Base-by-base conservation (phyloP, 2,888 invertebrate genomes). In the Boloria selene region DNA sequence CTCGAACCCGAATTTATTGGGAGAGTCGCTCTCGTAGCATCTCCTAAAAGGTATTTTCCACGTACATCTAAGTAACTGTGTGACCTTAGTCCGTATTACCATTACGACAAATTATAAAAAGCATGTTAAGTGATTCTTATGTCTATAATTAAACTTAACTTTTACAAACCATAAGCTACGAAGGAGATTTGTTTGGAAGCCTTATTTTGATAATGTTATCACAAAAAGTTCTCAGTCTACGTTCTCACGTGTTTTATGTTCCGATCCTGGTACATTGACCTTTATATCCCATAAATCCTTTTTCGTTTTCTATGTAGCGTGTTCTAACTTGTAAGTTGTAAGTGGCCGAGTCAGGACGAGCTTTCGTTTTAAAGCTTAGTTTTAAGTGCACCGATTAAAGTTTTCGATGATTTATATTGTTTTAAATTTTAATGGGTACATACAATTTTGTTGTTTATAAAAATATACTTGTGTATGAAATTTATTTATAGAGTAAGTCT, bases 221-320 rank as follows among this genome's bases (percentile, higher is more conserved):
- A 64, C 26, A 67, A 67, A 66, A 65, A 68, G 50, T 63, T 18
- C 44, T 51, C 62, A 42, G 56, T 22, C 63, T 61, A 69, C 61
- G 68, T 65, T 70, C 70, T 70, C 70, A 68, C 65, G 68, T 65
- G 68, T 64, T 62, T 60, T 61, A 56, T 65, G 63, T 69, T 72
- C 67, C 64, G 66, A 69, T 65, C 67, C 61, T 61, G 44, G 74
- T 68, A 47, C 74, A 18, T 70, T 72, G 73, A 68, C 73, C 75
- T 65, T 66, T 67, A 61, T 60, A 68, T 67, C 65, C 64, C 64
- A 70, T 59, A 64, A 59, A 64, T 64, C 64, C 64, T 64, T 56
- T 47, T 58, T 62, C 18, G 52, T 51, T 47, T 44, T 51, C 56
- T 59, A 58, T 59, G 16, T 14, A 10, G 18, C n/a, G 16, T n/a